Conservation (phyloP, 2,113 vertebrate genomes). For the Conger conger region DNA sequence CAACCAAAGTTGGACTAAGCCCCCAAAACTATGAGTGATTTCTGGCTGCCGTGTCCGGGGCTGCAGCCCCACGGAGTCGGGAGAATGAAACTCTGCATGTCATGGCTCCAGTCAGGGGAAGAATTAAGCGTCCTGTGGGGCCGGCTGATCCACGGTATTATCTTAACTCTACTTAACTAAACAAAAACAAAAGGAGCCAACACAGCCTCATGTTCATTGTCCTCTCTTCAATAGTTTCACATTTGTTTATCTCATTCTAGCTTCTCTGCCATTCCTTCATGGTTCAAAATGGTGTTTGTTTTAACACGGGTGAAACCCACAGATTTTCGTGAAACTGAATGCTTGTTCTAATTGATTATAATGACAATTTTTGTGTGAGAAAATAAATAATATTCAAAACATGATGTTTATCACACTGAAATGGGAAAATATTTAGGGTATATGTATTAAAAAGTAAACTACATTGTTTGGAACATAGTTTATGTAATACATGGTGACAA, state of each 20-base stretch:
- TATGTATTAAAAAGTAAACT: no score
- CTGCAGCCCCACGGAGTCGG: conserved; percentile 61
- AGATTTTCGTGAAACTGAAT: neutral
- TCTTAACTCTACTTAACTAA: conserved; percentile 76
- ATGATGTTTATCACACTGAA: no score
- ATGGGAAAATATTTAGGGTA: no score
- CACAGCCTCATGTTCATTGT: conserved; percentile 70
- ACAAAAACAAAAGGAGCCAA: conserved; percentile 67
- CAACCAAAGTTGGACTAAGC: conserved; percentile 69
- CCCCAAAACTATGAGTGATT: conserved; percentile 61
- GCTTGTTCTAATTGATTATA: neutral
- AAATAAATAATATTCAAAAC: neutral
- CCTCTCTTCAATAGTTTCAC: conserved; percentile 62
- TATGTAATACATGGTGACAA: neutral
- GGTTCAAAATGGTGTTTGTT: neutral
- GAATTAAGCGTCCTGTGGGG: conserved; percentile 69
- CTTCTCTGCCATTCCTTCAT: neutral
- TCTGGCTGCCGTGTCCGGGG: conserved; percentile 67
- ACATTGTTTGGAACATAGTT: no score
- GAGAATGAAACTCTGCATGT: conserved; percentile 72
- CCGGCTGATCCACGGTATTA: conserved; percentile 69
- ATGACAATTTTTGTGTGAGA: neutral
- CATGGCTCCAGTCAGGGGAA: conserved; percentile 77
- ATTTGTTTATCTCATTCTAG: conserved; percentile 50
- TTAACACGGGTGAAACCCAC: neutral